Evolutionary conservation across 1,140 invertebrate genomes (phyloP), one percentile per base, ranked within the genome.

Genomic region (Philotrypesis tridentata): DNA sequence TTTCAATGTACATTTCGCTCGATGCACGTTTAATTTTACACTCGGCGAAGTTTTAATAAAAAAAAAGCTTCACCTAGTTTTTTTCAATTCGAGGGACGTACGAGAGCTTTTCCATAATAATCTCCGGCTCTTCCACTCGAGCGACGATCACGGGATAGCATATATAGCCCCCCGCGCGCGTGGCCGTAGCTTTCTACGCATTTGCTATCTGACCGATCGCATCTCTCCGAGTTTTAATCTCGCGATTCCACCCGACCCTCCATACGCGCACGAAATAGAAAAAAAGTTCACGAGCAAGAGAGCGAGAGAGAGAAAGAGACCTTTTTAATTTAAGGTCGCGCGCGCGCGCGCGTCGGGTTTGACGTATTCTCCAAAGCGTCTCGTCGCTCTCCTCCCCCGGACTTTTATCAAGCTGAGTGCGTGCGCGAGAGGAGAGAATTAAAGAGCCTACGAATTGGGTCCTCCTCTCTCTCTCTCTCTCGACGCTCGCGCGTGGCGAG

Each of bases 311-410:
- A 70, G 17, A 37, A n/a, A 8, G 61, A 72, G 37, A 2, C 72
- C 60, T 60, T 67, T 80, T 74, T 81, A 81, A 81, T 68, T 68
- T 70, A 75, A 81, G 71, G 29, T 48, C 72, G 27, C 60, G 23
- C 40, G n/a, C n/a, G n/a, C n/a, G n/a, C n/a, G n/a, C n/a, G n/a
- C n/a, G n/a, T n/a, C n/a, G 31, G 37, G 11, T 63, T 73, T 48
- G 37, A 74, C 33, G 37, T 48, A 67, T 23, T 43, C 33, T 61
- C 25, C 27, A 37, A 7, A 40, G 5, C 27, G 21, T 1, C 6
- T 9, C 40, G 33, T 21, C 23, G 29, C n/a, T 4, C 27, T 7
- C 37, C 4, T 27, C 25, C 27, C 43, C 27, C 21, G 0, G 68
- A 40, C 25, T 43, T 71, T 25, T 61, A 43, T 55, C 37, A 48